Conservation (phyloP, 2,888 invertebrate genomes). For the Iselma pallidipennis region DNA sequence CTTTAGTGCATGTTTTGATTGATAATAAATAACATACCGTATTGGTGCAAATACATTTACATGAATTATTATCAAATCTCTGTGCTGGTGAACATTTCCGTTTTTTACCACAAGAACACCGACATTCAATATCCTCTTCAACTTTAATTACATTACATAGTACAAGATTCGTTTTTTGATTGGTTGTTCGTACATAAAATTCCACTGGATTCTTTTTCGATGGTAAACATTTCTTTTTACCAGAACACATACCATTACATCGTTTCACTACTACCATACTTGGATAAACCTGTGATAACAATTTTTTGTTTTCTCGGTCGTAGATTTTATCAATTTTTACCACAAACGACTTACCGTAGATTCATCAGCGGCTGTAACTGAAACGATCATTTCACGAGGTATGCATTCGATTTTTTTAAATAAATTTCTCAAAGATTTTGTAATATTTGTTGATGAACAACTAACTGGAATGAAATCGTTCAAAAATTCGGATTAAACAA, state of each 20-base stretch:
- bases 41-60: constrained; percentile 47
- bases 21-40: constrained; percentile 32
- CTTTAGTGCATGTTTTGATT: neutral
- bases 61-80: constrained; percentile 40
- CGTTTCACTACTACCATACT: constrained; percentile 45
- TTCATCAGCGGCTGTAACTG: constrained; percentile 36
- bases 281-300: constrained; percentile 40
- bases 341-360: constrained; percentile 33
- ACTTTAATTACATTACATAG: constrained; percentile 42
- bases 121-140: constrained; percentile 43
- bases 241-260: constrained; percentile 46
- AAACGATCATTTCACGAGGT: constrained; percentile 45
- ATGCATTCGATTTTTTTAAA: constrained; percentile 40
- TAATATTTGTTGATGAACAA: constrained; percentile 26
- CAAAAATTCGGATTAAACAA: neutral
- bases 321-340: too few species aligned
- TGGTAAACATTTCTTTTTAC: constrained; percentile 41
- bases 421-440: constrained; percentile 26
- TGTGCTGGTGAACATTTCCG: constrained; percentile 39
- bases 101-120: constrained; percentile 42
- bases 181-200: constrained; percentile 37
- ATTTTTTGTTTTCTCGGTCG: too few species aligned
- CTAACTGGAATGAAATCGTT: constrained; percentile 23
- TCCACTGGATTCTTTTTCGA: constrained; percentile 28
- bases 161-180: constrained; percentile 13